Percentiles rank a stretch among this genome's conserved stretches.
These are phyloP conservation scores for Puffinus mauretanicus DNA, from an alignment of 2,113 vertebrate genomes.

Conservation along the genomic window DNA sequence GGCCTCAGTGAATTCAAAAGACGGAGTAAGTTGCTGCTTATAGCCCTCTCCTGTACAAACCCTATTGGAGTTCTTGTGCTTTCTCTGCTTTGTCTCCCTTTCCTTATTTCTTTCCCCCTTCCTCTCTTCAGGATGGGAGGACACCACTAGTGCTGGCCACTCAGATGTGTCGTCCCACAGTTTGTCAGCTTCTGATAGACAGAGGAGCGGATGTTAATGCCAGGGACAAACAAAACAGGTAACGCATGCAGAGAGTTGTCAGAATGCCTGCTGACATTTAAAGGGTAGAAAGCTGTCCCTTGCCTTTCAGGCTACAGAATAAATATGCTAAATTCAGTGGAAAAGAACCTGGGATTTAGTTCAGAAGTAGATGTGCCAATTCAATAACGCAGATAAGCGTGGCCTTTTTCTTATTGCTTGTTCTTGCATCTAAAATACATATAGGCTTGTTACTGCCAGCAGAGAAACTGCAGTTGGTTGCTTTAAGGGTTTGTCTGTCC, in stretches of 20 bases:
- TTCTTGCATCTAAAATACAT: not conserved
- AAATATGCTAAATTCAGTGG: not conserved
- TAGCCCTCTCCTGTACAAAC: not conserved
- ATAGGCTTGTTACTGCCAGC: not conserved
- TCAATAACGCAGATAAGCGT: rapidly evolving
- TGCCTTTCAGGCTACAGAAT: not conserved
- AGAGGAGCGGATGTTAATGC: constrained; percentile 85
- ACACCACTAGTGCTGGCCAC: constrained; percentile 93
- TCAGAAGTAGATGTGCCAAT: not conserved
- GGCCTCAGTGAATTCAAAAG: constrained; percentile 85
- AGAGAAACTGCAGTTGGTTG: not conserved
- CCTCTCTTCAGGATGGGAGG: constrained; percentile 83
- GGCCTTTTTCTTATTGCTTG: not conserved
- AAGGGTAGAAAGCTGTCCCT: not conserved
- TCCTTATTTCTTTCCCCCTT: not conserved
- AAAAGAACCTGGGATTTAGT: not conserved
- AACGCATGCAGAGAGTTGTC: not conserved
- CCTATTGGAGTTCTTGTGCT: not conserved
- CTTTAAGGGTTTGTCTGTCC: not conserved
- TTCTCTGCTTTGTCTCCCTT: not conserved
- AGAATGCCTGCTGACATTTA: not conserved
- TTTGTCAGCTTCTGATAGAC: constrained; percentile 91
- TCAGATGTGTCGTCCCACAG: constrained; percentile 90
- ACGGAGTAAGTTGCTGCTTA: constrained; percentile 81
- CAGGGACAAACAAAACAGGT: constrained; percentile 96